Evolutionary conservation across 2,888 invertebrate species (phyloP), one percentile per base, ranked within the genome.

Genomic region (Quadroppia sp.): DNA sequence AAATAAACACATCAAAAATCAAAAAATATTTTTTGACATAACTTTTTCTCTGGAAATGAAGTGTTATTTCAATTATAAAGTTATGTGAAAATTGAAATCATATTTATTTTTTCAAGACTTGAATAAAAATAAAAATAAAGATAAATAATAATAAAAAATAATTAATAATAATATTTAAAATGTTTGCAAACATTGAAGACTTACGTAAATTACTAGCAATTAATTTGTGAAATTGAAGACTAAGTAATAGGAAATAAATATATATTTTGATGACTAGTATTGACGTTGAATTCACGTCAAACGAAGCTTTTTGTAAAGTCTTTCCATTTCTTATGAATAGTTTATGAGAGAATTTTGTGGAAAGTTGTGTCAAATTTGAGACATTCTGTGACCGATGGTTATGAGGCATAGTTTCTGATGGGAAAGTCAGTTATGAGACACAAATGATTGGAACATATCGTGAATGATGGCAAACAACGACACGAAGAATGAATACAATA

Each of bases 131-230:
- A 36, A 4, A 36, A 36, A 36, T 36, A n/a, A n/a, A n/a, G n/a
- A n/a, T n/a, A n/a, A n/a, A n/a, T 36, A 9, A 36, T 7, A 36
- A 9, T 36, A 4, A 36, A 9, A 36, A 36, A 20, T 20, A 50
- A 50, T 50, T 20, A 50, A 50, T 50, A 45, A 45, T 11, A 17
- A 9, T 9, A 45, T 9, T 11, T 17, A 50, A 50, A 50, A n/a
- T 11, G 6, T 13, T 45, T 3, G 9, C 6, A 36, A n/a, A 20
- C 20, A 4, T 9, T 15, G 3, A 36, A 64, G 20, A 64, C 64
- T 64, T 64, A 64, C 64, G 64, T 64, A 64, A 64, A 36, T 64
- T 64, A 64, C 64, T 64, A 20, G 64, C 64, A 32, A 64, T 15
- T 36, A 36, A 36, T 64, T 64, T 30, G 20, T 64, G 3, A 64